These are phyloP conservation scores for Coregonus clupeaformis DNA, from an alignment of 2,113 vertebrate species.

Conservation along the genomic window DNA sequence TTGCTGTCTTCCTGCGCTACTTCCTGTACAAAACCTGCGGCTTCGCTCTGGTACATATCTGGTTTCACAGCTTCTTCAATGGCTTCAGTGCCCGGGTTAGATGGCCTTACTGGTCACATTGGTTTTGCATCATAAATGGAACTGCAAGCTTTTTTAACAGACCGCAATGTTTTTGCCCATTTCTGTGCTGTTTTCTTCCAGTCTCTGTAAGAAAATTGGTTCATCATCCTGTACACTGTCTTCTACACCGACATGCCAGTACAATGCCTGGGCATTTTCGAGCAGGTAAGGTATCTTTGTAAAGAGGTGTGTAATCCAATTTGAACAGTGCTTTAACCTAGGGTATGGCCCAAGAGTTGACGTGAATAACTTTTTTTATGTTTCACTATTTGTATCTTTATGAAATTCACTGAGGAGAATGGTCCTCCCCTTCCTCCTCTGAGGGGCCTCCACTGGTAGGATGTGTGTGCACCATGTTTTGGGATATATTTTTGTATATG, in stretches of 20 bases:
- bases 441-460: too few species aligned
- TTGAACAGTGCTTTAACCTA: too few species aligned
- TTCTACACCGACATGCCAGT: constrained; percentile 79
- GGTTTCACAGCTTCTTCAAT: constrained; percentile 86
- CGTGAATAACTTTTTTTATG: too few species aligned
- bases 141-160: too few species aligned
- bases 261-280: constrained; percentile 81
- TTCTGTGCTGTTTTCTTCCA: constrained; percentile 49
- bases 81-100: constrained; percentile 85
- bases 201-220: constrained; percentile 90
- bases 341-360: too few species aligned
- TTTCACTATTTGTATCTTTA: too few species aligned
- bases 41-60: constrained; percentile 82
- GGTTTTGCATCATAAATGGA: background rate
- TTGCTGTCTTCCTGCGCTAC: constrained; percentile 84
- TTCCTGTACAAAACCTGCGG: constrained; percentile 83
- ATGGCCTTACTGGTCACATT: background rate
- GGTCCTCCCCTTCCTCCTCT: too few species aligned
- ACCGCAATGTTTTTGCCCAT: background rate
- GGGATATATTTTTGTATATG: too few species aligned
- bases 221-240: constrained; percentile 84
- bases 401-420: too few species aligned
- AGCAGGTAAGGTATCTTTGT: constrained; percentile 79
- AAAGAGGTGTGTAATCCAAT: too few species aligned
- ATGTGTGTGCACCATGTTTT: too few species aligned